Percentiles rank a stretch among this genome's conserved stretches.
Evolutionary conservation across 2,113 vertebrate species (phyloP).

Genomic region (Hystrix brachyura): DNA sequence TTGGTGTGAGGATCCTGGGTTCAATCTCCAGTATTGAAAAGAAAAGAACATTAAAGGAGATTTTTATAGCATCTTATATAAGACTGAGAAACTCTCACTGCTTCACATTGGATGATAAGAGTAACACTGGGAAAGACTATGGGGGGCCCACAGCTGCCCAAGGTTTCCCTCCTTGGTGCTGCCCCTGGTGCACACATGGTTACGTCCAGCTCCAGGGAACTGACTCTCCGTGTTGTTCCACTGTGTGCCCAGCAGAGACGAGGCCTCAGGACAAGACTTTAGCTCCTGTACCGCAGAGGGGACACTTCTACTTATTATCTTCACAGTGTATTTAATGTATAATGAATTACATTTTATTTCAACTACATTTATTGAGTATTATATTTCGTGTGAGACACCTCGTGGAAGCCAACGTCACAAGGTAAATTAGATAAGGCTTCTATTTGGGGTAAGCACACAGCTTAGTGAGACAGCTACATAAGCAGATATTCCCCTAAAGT

Average conservation of each 20-base stretch:
- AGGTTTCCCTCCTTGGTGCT: neutral
- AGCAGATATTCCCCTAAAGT: neutral
- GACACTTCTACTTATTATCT: neutral
- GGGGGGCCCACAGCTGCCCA: neutral
- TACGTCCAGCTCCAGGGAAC: neutral
- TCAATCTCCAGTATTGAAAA: neutral
- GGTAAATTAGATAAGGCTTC: neutral
- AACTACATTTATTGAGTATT: neutral
- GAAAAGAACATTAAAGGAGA: neutral
- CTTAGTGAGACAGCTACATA: neutral
- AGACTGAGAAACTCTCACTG: neutral
- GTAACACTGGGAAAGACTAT: neutral
- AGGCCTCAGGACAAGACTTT: neutral
- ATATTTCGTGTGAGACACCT: neutral
- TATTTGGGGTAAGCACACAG: neutral
- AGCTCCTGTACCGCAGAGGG: accelerated
- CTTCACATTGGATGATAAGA: neutral
- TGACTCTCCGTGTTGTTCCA: neutral
- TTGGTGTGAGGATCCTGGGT: neutral
- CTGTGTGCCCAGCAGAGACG: neutral
- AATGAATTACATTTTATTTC: neutral
- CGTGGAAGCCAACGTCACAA: neutral
- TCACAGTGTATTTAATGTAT: neutral
- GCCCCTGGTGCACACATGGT: neutral
- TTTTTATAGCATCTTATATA: neutral